Evolutionary conservation across 2,797 vertebrate genomes (phyloP).

Genomic region (Spheniscus humboldti): DNA sequence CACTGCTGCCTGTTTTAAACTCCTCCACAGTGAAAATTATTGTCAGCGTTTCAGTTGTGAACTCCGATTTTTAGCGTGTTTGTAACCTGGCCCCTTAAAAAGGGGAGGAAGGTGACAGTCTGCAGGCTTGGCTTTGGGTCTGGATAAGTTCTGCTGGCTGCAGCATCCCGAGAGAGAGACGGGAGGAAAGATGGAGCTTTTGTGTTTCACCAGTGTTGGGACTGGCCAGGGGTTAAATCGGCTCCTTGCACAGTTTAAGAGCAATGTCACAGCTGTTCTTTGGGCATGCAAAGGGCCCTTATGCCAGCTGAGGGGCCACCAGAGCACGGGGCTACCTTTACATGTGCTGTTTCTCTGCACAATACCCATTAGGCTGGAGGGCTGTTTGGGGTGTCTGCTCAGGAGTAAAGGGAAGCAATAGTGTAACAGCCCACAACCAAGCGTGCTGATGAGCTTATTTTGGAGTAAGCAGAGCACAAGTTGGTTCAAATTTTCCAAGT

Average conservation of each 20-base stretch:
- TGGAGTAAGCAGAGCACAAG: neutral
- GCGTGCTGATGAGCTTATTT: neutral
- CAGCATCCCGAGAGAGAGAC: neutral
- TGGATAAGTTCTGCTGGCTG: neutral
- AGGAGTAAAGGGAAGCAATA: neutral
- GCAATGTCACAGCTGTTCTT: neutral
- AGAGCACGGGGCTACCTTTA: neutral
- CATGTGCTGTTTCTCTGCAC: neutral
- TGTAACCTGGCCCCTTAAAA: neutral
- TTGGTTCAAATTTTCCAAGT: neutral
- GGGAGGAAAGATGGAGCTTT: neutral
- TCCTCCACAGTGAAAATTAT: neutral
- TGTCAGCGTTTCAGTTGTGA: neutral
- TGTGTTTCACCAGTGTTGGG: neutral
- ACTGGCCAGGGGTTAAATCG: neutral
- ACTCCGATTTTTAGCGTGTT: neutral
- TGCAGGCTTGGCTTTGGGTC: neutral
- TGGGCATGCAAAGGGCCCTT: neutral
- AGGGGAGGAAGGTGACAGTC: neutral
- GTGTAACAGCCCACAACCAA: neutral
- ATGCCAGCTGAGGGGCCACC: neutral
- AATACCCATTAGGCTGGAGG: neutral
- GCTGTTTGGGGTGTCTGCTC: neutral
- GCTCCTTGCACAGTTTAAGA: neutral
- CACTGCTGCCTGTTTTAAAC: constrained; percentile 33